A percentile compares a stretch with the other conserved stretches of the same genome.
phyloP scores from a whole-genome alignment of 2,888 invertebrate species.

The Drosophila robusta region DNA sequence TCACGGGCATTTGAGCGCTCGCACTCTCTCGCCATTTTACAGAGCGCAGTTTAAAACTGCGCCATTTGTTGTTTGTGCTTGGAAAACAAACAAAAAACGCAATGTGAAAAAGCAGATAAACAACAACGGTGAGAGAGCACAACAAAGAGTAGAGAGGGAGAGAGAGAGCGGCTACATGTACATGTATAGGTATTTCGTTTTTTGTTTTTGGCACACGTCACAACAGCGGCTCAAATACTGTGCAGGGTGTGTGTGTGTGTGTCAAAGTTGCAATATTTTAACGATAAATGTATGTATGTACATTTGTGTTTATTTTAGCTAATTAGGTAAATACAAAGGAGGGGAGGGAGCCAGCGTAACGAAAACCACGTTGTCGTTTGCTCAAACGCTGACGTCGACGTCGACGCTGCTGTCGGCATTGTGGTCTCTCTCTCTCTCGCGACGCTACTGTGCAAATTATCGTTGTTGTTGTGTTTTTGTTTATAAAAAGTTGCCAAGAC shows the following conservation, averaged over 20 bases:
- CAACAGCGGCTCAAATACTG: conserved; percentile 43
- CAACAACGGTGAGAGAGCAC: conserved; percentile 21
- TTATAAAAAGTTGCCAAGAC: conserved; percentile 75
- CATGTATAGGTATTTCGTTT: conserved; percentile 34
- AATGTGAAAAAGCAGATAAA: conserved; percentile 34
- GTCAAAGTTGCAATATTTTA: conserved; percentile 32
- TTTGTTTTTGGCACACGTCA: conserved; percentile 53
- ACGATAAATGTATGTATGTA: conserved; percentile 1
- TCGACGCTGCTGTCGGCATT: not conserved
- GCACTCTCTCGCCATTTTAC: conserved; percentile 16
- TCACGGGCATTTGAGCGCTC: not conserved
- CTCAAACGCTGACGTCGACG: conserved; percentile 21
- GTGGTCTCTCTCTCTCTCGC: conserved; percentile 14
- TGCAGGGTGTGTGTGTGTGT: conserved; percentile 4
- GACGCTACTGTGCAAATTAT: conserved; percentile 57
- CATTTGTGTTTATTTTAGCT: conserved; percentile 48
- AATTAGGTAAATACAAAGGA: conserved; percentile 62
- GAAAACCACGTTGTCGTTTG: conserved; percentile 52
- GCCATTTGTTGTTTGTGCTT: conserved; percentile 46
- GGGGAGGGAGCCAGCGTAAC: conserved; percentile 22
- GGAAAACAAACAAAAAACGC: conserved; percentile 22
- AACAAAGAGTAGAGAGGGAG: conserved; percentile 2
- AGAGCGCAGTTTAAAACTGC: conserved; percentile 46
- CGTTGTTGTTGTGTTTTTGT: conserved; percentile 45
- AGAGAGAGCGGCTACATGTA: not conserved